Evolutionary conservation across 2,797 vertebrate genomes (phyloP).

Genomic region (Squalus acanthias): DNA sequence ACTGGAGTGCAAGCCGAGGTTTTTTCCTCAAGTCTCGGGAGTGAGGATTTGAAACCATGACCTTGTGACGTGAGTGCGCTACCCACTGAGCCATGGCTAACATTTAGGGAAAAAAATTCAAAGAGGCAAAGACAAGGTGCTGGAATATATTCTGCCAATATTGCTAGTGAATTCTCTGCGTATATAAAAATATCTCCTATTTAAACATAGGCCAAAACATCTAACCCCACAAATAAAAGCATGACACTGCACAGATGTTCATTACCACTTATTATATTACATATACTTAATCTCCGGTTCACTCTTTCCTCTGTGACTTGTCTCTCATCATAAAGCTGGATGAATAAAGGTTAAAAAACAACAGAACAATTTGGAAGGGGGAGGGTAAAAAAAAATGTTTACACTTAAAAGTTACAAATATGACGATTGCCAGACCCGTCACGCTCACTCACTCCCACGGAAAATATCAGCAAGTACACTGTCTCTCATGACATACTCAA

Average conservation of each 20-base stretch:
- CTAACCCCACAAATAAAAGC: background rate
- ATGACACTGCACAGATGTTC: background rate
- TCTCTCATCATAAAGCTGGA: background rate
- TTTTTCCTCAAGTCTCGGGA: too few relatives aligned
- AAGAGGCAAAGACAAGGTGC: background rate
- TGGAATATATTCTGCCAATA: background rate
- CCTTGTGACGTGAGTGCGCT: background rate
- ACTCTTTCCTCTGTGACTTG: background rate
- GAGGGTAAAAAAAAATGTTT: background rate
- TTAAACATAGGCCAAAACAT: background rate
- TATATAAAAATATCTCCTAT: background rate
- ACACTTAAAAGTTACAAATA: background rate
- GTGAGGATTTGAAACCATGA: background rate
- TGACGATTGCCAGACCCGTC: background rate
- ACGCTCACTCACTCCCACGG: background rate
- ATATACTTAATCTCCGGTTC: background rate
- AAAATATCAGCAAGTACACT: background rate
- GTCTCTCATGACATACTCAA: constrained; percentile 25
- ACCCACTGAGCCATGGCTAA: background rate
- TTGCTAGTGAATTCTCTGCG: background rate
- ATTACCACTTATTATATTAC: background rate
- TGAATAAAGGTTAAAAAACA: background rate
- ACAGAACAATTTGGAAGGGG: background rate
- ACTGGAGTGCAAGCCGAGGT: too few relatives aligned
- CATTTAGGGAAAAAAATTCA: too few relatives aligned